Evolutionary conservation across 2,113 vertebrate species (phyloP).

Genomic region (Callipepla californica): DNA sequence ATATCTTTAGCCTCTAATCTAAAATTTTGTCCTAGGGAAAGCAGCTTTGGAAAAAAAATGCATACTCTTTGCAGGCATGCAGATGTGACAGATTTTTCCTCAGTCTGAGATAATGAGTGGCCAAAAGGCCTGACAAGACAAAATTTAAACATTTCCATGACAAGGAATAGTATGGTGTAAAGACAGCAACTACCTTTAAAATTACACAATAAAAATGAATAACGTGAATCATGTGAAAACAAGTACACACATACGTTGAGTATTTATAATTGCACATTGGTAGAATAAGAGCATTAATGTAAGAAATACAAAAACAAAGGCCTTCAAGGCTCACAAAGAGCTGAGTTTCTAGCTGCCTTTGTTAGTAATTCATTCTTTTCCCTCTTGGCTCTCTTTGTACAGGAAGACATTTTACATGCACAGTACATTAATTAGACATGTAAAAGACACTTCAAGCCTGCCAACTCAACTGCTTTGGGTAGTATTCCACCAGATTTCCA

Average conservation of each 20-base stretch:
- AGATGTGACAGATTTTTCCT: not conserved
- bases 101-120: not conserved
- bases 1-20: not conserved
- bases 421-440: conserved; percentile 26
- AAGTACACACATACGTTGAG: not conserved
- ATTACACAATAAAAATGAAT: not conserved
- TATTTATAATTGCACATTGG: not conserved
- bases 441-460: not conserved
- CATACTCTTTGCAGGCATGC: not conserved
- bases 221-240: not conserved
- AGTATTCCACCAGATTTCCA: conserved; percentile 53
- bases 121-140: not conserved
- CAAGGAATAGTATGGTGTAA: not conserved
- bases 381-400: not conserved
- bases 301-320: not conserved
- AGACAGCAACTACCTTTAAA: not conserved
- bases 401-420: conserved; percentile 1
- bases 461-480: conserved; percentile 32
- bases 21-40: not conserved
- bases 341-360: not conserved
- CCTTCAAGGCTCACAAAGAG: not conserved
- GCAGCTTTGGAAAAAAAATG: not conserved
- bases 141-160: not conserved
- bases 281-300: not conserved
- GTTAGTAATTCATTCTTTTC: not conserved